These are phyloP conservation scores for Paraplagusia blochii DNA, from an alignment of 2,113 vertebrate species.

Conservation along the genomic window DNA sequence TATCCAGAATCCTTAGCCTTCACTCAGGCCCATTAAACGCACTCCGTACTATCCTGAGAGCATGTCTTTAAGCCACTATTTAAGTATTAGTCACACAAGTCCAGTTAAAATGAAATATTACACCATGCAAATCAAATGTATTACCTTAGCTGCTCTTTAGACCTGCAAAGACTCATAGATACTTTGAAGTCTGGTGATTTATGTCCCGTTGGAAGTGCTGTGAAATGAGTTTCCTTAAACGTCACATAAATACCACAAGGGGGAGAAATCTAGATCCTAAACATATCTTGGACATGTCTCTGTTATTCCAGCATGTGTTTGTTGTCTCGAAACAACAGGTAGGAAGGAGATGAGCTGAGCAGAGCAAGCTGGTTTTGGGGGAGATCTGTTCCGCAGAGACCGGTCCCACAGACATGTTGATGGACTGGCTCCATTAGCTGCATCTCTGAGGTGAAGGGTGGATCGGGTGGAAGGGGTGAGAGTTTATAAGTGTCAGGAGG, in stretches of 20 bases:
- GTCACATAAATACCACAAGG: slow-evolving; percentile 55
- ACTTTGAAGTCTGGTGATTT: slow-evolving; percentile 31
- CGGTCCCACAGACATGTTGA: slow-evolving; percentile 57
- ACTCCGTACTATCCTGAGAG: slow-evolving; percentile 74
- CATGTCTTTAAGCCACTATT: slow-evolving; percentile 62
- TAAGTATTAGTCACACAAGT: slow-evolving; percentile 49
- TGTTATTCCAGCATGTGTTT: slow-evolving; percentile 68
- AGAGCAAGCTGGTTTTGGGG: slow-evolving; percentile 40
- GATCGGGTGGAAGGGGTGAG: slow-evolving; percentile 50
- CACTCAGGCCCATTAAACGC: slow-evolving; percentile 66
- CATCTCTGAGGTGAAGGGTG: slow-evolving; percentile 66
- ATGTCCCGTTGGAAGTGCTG: slow-evolving; percentile 50
- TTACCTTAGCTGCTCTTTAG: slow-evolving; percentile 40
- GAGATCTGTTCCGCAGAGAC: slow-evolving; percentile 34
- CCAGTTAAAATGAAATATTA: slow-evolving; percentile 27
- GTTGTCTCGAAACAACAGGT: slow-evolving; percentile 38
- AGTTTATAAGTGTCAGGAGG: slow-evolving; percentile 82
- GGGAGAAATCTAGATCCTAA: slow-evolving; percentile 47
- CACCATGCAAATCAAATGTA: slow-evolving; percentile 38
- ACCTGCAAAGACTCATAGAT: slow-evolving; percentile 30
- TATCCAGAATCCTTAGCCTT: slow-evolving; percentile 62
- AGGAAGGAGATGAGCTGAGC: slow-evolving; percentile 41
- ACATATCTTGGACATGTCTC: slow-evolving; percentile 57
- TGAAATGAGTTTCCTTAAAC: slow-evolving; percentile 40
- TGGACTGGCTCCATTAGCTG: slow-evolving; percentile 65